Percentiles rank a stretch among this genome's conserved stretches.
These are phyloP conservation scores for Meandrusa payeni DNA, from an alignment of 2,888 invertebrate genomes.

Conservation along the genomic window DNA sequence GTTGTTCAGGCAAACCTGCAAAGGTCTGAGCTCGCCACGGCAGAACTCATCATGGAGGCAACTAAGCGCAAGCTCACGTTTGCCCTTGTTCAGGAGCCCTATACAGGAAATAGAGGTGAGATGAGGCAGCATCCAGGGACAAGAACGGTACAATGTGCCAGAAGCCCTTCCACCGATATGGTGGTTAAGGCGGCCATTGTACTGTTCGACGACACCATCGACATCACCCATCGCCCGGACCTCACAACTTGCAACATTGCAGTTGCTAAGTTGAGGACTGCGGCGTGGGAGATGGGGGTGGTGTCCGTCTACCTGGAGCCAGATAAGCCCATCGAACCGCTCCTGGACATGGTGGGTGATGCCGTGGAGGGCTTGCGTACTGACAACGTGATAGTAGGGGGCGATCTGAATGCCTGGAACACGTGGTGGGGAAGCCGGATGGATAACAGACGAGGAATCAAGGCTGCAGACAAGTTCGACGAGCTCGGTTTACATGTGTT, in stretches of 20 bases:
- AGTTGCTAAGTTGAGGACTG: conserved; percentile 14
- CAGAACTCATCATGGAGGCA: neutral
- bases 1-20: too few species aligned
- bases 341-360: conserved; percentile 1
- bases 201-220: conserved; percentile 13
- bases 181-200: conserved; percentile 18
- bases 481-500: neutral
- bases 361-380: neutral
- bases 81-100: neutral
- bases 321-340: conserved; percentile 14
- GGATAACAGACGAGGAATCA: neutral
- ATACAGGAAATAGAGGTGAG: neutral
- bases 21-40: too few species aligned
- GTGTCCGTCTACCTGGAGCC: conserved; percentile 23
- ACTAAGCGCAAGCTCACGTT: neutral
- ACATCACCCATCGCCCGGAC: conserved; percentile 6
- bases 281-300: conserved; percentile 14
- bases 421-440: conserved; percentile 6
- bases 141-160: neutral
- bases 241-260: conserved; percentile 21
- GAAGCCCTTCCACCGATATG: neutral
- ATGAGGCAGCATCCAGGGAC: neutral
- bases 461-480: neutral
- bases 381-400: conserved; percentile 16
- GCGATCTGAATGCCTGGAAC: conserved; percentile 25